Evolutionary conservation across 2,113 vertebrate species (phyloP).

Genomic region (Percopsis transmontana): DNA sequence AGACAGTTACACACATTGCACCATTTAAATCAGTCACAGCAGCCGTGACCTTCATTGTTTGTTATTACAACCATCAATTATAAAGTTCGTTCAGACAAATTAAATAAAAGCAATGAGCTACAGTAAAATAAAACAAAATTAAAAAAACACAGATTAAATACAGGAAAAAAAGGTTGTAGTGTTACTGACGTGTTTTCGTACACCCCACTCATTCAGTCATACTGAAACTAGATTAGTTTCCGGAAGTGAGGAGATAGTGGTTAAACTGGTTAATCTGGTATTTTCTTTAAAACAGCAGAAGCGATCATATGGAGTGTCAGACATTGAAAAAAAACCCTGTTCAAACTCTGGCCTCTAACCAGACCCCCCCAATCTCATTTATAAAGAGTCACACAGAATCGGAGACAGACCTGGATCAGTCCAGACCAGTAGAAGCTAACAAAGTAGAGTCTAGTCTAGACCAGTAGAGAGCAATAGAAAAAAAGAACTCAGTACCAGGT

Average conservation of each 20-base stretch:
- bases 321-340: background rate
- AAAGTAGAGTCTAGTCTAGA: background rate
- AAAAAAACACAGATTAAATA: slow-evolving; percentile 9
- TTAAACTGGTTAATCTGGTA: slow-evolving; percentile 5
- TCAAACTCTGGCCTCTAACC: slow-evolving; percentile 19
- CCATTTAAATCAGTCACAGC: background rate
- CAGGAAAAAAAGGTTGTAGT: slow-evolving; percentile 50
- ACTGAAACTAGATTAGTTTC: no score
- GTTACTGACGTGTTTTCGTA: slow-evolving; percentile 12
- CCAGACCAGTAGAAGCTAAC: background rate
- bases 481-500: slow-evolving; percentile 9
- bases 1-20: background rate
- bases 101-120: background rate
- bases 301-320: background rate
- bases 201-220: no score
- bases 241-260: no score
- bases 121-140: slow-evolving; percentile 16
- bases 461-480: slow-evolving; percentile 1
- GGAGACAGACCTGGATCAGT: background rate
- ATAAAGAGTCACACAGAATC: slow-evolving; percentile 15
- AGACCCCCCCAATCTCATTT: no score
- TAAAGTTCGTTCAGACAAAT: background rate
- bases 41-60: no score
- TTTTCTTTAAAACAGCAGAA: background rate
- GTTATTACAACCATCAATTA: background rate